Conservation (phyloP, 2,888 invertebrate species). For the Caenorhabditis virilis region DNA sequence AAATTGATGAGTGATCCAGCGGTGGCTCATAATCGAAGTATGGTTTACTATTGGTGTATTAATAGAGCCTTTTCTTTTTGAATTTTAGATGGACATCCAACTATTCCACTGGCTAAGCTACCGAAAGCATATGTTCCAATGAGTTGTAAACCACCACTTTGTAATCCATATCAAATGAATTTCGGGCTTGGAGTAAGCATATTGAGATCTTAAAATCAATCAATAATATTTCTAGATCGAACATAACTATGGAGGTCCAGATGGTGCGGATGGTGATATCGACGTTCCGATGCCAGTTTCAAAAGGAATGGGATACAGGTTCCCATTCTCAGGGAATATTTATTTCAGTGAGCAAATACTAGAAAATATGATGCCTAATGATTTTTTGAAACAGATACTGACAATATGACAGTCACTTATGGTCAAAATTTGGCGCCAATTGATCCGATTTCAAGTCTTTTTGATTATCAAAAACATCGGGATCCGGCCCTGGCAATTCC, state of each 20-base stretch:
- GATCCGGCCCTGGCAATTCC: constrained; percentile 35
- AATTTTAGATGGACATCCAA: constrained; percentile 35
- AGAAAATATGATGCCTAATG: neutral
- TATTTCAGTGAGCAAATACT: constrained; percentile 42
- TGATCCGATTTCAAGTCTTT: constrained; percentile 54
- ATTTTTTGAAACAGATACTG: constrained; percentile 48
- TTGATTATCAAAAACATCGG: constrained; percentile 50
- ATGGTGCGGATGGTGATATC: constrained; percentile 60
- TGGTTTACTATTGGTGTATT: neutral
- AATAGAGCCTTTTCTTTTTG: neutral
- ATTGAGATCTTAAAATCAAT: neutral
- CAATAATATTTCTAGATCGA: constrained; percentile 37
- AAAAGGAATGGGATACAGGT: constrained; percentile 57
- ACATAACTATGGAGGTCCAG: constrained; percentile 55
- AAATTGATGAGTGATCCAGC: constrained; percentile 52
- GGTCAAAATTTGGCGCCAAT: constrained; percentile 58
- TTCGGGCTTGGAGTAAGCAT: constrained; percentile 50
- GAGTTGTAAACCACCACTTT: constrained; percentile 54
- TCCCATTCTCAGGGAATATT: constrained; percentile 60
- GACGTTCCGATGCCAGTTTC: constrained; percentile 58
- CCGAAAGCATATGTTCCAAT: constrained; percentile 50
- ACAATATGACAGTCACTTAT: constrained; percentile 59
- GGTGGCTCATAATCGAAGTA: constrained; percentile 53
- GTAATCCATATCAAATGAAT: constrained; percentile 54
- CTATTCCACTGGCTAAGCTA: constrained; percentile 53